Conservation (phyloP, 2,797 vertebrate genomes). For the Artibeus jamaicensis region DNA sequence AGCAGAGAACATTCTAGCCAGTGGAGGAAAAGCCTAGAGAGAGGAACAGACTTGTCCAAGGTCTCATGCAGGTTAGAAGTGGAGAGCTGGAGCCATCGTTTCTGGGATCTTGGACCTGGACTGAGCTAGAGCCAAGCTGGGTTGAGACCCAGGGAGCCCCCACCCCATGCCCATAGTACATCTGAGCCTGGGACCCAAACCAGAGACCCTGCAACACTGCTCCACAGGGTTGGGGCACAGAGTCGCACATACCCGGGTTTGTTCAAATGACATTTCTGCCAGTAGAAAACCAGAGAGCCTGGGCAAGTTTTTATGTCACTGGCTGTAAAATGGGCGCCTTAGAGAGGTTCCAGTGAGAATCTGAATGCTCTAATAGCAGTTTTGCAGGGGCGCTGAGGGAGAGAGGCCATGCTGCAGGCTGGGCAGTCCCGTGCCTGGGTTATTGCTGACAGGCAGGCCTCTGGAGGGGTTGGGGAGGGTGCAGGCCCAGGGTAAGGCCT, state of each 20-base stretch:
- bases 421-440: background rate
- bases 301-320: background rate
- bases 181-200: background rate
- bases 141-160: background rate
- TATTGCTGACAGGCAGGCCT: background rate
- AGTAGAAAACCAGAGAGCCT: background rate
- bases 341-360: background rate
- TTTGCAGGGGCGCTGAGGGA: background rate
- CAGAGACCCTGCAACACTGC: background rate
- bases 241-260: background rate
- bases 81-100: background rate
- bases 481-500: background rate
- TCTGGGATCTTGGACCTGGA: background rate
- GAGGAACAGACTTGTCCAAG: background rate
- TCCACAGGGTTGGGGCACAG: fast-evolving
- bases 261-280: background rate
- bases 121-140: background rate
- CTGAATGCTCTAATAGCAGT: background rate
- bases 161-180: background rate
- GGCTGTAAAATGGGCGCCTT: background rate
- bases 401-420: background rate
- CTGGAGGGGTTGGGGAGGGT: background rate
- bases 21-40: background rate
- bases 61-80: background rate
- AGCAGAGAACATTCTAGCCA: background rate